These are phyloP conservation scores for Paraescarpia echinospica DNA, from an alignment of 1,140 invertebrate genomes.

Conservation along the genomic window DNA sequence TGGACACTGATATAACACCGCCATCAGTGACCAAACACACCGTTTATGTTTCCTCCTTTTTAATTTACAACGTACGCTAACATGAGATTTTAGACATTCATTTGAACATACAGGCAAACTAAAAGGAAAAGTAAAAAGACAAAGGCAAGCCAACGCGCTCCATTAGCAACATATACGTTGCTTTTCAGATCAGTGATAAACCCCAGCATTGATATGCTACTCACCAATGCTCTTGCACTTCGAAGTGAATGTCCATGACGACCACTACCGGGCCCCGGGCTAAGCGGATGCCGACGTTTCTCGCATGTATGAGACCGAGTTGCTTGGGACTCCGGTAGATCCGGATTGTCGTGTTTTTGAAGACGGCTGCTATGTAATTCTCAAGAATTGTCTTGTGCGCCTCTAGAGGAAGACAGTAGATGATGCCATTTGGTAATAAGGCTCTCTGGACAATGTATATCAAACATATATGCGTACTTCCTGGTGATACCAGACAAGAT, in stretches of 20 bases:
- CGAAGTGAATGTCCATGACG: constrained; percentile 95
- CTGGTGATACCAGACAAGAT: not conserved
- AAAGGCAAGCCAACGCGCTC: too few relatives aligned
- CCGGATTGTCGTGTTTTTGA: constrained; percentile 12
- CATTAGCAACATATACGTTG: not conserved
- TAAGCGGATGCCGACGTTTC: constrained; percentile 78
- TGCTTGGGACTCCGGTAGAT: not conserved
- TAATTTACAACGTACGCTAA: too few relatives aligned
- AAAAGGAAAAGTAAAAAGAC: too few relatives aligned
- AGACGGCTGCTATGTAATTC: constrained; percentile 19
- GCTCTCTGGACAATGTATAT: too few relatives aligned
- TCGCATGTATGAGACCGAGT: constrained; percentile 81
- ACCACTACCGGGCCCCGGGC: constrained; percentile 86
- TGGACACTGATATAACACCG: not conserved
- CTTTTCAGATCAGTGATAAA: not conserved
- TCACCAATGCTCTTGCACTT: constrained; percentile 64
- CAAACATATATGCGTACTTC: not conserved
- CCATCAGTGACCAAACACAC: not conserved
- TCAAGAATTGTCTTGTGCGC: constrained; percentile 14
- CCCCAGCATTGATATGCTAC: not conserved
- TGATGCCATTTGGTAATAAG: not conserved
- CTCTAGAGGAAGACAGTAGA: not conserved
- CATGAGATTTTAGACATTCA: too few relatives aligned
- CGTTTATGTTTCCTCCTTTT: too few relatives aligned
- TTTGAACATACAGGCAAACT: too few relatives aligned